phyloP scores from a whole-genome alignment of 2,797 vertebrate species.

The Ptychobarbus kaznakovi region DNA sequence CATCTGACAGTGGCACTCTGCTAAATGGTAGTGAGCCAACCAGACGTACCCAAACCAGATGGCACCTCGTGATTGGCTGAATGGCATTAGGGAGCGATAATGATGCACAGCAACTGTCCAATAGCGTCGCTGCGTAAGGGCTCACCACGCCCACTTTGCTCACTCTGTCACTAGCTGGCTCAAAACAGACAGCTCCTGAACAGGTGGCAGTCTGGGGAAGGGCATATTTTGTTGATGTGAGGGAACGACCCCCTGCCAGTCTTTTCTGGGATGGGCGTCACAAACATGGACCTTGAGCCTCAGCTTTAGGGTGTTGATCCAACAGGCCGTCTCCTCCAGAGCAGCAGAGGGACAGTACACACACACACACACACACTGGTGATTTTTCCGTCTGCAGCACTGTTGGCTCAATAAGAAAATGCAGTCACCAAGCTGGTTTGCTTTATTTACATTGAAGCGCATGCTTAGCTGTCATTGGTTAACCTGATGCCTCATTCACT shows the following conservation, averaged over 20 bases:
- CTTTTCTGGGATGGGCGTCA: constrained; percentile 63
- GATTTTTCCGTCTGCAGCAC: constrained; percentile 30
- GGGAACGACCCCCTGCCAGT: constrained; percentile 64
- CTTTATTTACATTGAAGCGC: constrained; percentile 50
- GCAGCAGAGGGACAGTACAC: constrained; percentile 56
- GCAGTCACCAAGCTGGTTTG: constrained; percentile 45
- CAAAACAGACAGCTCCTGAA: constrained; percentile 65
- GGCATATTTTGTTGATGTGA: constrained; percentile 65
- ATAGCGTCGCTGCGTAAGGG: constrained; percentile 71
- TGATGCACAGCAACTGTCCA: constrained; percentile 77
- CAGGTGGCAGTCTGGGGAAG: constrained; percentile 71
- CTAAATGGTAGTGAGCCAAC: constrained; percentile 80
- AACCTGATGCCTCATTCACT: constrained; percentile 40
- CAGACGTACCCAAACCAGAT: constrained; percentile 75
- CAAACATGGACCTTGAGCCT: constrained; percentile 65
- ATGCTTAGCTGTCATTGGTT: constrained; percentile 36
- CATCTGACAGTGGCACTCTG: constrained; percentile 73
- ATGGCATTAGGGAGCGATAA: constrained; percentile 65
- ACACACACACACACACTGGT: constrained; percentile 32
- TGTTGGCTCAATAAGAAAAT: constrained; percentile 35
- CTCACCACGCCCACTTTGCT: constrained; percentile 71
- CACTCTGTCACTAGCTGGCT: constrained; percentile 69
- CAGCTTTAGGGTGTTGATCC: constrained; percentile 72
- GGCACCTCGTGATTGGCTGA: constrained; percentile 79
- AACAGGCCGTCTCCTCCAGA: constrained; percentile 65